Evolutionary conservation across 2,797 vertebrate genomes (phyloP).

Genomic region (Leucoraja ocellata): DNA sequence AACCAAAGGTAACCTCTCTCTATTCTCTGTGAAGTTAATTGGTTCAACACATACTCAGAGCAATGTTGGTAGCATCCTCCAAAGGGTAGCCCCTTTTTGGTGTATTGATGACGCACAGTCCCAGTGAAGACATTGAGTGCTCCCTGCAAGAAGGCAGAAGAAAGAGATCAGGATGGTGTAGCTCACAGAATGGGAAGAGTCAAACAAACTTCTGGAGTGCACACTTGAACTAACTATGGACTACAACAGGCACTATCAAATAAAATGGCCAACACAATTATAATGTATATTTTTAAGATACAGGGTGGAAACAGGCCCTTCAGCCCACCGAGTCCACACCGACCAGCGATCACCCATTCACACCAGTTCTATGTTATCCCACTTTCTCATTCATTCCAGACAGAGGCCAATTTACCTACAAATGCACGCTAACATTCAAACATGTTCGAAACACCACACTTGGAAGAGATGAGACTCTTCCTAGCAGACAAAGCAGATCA

Average conservation of each 20-base stretch:
- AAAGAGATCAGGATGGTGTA: not conserved
- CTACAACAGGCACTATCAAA: not conserved
- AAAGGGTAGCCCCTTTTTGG: constrained; percentile 86
- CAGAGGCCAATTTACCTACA: no score
- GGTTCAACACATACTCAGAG: constrained; percentile 72
- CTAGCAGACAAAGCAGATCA: no score
- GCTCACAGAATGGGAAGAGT: not conserved
- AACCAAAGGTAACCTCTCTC: not conserved
- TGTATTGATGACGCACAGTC: constrained; percentile 82
- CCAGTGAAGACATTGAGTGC: constrained; percentile 81
- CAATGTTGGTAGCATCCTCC: constrained; percentile 93
- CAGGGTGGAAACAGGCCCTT: no score
- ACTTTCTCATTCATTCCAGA: no score
- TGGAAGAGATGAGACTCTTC: no score
- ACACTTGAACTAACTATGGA: not conserved
- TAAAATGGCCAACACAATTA: not conserved
- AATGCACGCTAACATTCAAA: no score
- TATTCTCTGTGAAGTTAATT: not conserved
- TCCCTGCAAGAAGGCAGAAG: constrained; percentile 61
- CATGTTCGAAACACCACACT: no score
- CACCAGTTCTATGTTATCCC: no score
- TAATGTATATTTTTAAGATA: no score
- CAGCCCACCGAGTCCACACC: no score
- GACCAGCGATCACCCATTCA: no score
- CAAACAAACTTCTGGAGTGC: not conserved